Percentiles rank a stretch among this genome's conserved stretches.
These are phyloP conservation scores for Rutpela maculata DNA, from an alignment of 2,888 invertebrate species.

Conservation along the genomic window DNA sequence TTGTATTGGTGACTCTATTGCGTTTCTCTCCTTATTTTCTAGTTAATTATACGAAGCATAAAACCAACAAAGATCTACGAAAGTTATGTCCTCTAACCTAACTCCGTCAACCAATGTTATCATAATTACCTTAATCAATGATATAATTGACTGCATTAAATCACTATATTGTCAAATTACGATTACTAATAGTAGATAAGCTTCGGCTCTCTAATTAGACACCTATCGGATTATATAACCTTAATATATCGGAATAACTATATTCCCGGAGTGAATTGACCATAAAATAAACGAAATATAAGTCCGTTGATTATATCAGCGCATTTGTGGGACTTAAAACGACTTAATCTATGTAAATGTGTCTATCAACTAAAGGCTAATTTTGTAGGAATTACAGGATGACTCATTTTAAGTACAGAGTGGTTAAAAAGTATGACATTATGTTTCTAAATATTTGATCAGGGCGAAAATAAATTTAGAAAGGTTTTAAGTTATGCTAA, in stretches of 20 bases:
- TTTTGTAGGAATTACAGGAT: slow-evolving; percentile 1
- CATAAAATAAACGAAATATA: slow-evolving; percentile 17
- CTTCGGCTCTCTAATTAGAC: slow-evolving; percentile 9
- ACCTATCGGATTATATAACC: slow-evolving; percentile 10
- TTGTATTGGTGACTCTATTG: no score
- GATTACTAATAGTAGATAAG: slow-evolving; percentile 25
- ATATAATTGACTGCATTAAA: slow-evolving; percentile 15
- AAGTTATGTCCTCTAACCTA: not conserved
- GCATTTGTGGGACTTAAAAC: not conserved
- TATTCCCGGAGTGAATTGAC: slow-evolving; percentile 9
- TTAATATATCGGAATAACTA: slow-evolving; percentile 15
- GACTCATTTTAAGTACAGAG: not conserved
- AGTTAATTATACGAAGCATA: not conserved
- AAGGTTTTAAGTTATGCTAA: no score
- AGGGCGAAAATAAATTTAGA: no score
- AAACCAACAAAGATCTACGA: not conserved
- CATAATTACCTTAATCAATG: not conserved
- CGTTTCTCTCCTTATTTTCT: no score
- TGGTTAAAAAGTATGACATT: not conserved
- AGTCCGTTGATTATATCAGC: slow-evolving; percentile 10
- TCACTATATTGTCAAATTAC: slow-evolving; percentile 19
- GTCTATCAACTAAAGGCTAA: slow-evolving; percentile 7
- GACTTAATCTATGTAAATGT: slow-evolving; percentile 14
- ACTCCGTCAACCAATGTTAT: not conserved
- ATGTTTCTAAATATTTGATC: no score